Base-by-base conservation (phyloP, 2,888 invertebrate genomes). In the Barypeithes pellucidus region DNA sequence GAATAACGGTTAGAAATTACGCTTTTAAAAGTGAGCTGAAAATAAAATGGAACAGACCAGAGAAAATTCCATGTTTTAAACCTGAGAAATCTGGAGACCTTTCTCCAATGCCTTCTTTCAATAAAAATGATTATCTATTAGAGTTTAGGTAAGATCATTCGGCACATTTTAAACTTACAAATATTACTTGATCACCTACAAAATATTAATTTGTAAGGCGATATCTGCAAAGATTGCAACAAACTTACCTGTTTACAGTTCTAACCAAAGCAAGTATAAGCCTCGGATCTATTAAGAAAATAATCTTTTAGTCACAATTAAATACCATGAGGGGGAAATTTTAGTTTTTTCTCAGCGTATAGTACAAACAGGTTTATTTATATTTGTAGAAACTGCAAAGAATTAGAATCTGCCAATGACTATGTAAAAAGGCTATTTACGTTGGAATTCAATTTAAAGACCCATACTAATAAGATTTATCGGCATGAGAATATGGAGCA, bases 11-110 rank as follows among this genome's bases (percentile, higher is more conserved):
- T 18, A 70, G 87, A 81, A 77, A 78, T 84, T 82, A 86, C 86
- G 81, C 92, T 76, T 88, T 92, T 78, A 94, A 94, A 84, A 90
- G 91, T 33, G 89, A 91, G 80, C 86, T 94, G 39, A 92, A 93
- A 85, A 91, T 95, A 54, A 92, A 93, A 88, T 95, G 95, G 95
- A 88, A 90, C 5, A 88, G 91, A 29, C 95, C 95, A 0, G 90
- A 90, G 29, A 91, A 91, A 82, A 88, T 94, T 18, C 87, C 91
- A 0, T 88, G 90, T 54, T 89, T 89, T 74, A 89, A 90, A 79
- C 90, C 94, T 0, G 88, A 89, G 79, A 91, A 90, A 81, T 92
- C 92, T 78, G 94, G 95, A 0, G 95, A 95, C 84, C 85, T 92
- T 36, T 11, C 59, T 12, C 60, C 50, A 5, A 67, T 67, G 45